phyloP scores from a whole-genome alignment of 2,888 invertebrate genomes.

The Harpagoxenus sublaevis region DNA sequence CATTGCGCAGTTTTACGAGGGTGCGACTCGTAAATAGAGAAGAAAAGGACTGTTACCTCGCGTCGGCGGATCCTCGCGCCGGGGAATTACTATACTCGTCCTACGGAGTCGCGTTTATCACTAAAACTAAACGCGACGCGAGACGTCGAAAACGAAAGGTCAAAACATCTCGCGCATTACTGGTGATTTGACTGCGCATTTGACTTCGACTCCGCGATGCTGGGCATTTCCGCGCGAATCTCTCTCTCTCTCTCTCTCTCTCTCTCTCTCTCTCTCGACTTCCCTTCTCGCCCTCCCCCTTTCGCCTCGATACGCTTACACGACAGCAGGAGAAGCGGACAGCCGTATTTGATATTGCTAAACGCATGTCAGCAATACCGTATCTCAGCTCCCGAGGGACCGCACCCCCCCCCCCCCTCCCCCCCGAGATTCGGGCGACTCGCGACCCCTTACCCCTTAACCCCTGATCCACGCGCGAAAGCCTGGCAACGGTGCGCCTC shows the following conservation, averaged over 20 bases:
- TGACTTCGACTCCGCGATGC: not conserved
- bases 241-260: not conserved
- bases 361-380: not conserved
- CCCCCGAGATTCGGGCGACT: slow-evolving; percentile 11
- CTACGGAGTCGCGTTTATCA: not conserved
- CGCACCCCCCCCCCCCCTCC: not conserved
- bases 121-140: not conserved
- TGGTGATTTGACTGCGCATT: slow-evolving; percentile 6
- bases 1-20: not conserved
- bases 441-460: too few relatives aligned
- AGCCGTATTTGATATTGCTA: not conserved
- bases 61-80: too few relatives aligned
- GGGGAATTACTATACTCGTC: not conserved
- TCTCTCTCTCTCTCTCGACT: not conserved
- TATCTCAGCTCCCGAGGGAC: not conserved
- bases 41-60: not conserved
- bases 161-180: slow-evolving; percentile 15
- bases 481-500: slow-evolving; percentile 37
- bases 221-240: not conserved
- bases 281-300: not conserved
- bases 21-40: not conserved
- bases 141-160: not conserved
- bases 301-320: not conserved
- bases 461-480: slow-evolving; percentile 12
- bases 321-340: not conserved